Conservation (phyloP, 2,888 invertebrate genomes). For the Platycheirus albimanus region DNA sequence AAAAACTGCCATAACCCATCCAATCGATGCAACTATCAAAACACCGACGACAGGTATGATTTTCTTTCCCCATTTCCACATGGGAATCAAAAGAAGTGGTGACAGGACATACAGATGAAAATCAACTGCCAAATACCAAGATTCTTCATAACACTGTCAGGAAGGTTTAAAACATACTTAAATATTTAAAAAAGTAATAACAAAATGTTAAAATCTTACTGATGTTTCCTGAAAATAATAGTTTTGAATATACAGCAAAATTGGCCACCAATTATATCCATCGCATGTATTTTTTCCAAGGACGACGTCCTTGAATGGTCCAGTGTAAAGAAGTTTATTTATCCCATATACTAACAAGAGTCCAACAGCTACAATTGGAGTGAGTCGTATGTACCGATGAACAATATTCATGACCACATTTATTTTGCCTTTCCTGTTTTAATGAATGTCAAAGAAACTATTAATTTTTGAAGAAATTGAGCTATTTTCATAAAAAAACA, state of each 20-base stretch:
- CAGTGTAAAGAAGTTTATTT: slow-evolving; percentile 81
- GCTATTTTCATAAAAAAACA: neutral
- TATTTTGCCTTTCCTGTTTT: slow-evolving; percentile 72
- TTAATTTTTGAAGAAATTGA: neutral
- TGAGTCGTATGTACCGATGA: slow-evolving; percentile 82
- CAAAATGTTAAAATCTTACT: neutral
- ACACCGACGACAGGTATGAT: neutral
- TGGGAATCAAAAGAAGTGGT: neutral
- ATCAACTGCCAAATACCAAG: slow-evolving; percentile 30
- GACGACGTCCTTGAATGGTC: slow-evolving; percentile 78
- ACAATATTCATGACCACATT: slow-evolving; percentile 75
- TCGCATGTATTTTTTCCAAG: slow-evolving; percentile 76
- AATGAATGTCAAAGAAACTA: neutral
- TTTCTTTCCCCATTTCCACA: slow-evolving; percentile 38
- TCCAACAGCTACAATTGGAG: slow-evolving; percentile 83
- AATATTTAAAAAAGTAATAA: neutral
- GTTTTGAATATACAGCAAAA: slow-evolving; percentile 82
- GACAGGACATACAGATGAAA: slow-evolving; percentile 16
- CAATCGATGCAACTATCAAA: neutral
- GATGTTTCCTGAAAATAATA: slow-evolving; percentile 74
- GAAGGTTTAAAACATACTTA: neutral
- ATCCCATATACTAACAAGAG: slow-evolving; percentile 82
- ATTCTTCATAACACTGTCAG: slow-evolving; percentile 4
- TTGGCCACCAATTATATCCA: slow-evolving; percentile 81
- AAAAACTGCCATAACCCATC: neutral